Conservation (phyloP, 2,888 invertebrate species). For the Nomada flava region DNA sequence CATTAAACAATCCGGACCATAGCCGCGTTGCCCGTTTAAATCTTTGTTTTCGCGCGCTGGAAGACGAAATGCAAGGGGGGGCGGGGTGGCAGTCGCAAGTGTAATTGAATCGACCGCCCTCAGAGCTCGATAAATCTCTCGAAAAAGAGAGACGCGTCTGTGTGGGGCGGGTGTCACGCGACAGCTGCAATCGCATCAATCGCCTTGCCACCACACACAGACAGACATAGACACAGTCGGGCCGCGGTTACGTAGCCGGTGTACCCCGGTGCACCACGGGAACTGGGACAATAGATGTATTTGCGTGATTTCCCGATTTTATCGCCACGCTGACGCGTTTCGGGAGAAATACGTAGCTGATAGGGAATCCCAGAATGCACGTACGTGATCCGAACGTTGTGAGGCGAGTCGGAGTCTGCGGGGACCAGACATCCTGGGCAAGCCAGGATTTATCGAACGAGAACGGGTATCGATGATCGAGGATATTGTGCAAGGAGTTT, state of each 20-base stretch:
- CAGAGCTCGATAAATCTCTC: constrained; percentile 68
- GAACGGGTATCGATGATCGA: too few relatives aligned
- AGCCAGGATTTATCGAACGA: too few relatives aligned
- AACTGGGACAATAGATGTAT: constrained; percentile 60
- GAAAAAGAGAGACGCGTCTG: constrained; percentile 40
- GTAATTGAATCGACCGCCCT: constrained; percentile 72
- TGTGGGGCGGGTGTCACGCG: constrained; percentile 44
- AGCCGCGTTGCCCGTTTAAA: constrained; percentile 73
- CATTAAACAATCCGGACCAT: constrained; percentile 70
- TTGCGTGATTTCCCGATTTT: constrained; percentile 45
- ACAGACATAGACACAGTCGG: neutral
- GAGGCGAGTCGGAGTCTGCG: neutral
- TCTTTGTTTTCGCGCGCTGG: constrained; percentile 71
- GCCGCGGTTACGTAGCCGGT: neutral
- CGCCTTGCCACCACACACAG: constrained; percentile 32
- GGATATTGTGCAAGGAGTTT: too few relatives aligned
- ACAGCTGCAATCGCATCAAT: constrained; percentile 64
- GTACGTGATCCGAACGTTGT: constrained; percentile 12
- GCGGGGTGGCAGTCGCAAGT: constrained; percentile 35
- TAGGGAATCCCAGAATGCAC: neutral
- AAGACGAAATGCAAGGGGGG: constrained; percentile 49
- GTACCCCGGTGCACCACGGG: neutral
- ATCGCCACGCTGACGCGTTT: constrained; percentile 24
- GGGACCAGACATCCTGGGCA: neutral
- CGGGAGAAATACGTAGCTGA: constrained; percentile 18